Evolutionary conservation across 1,140 invertebrate genomes (phyloP), one percentile per base, ranked within the genome.

Genomic region (Mamestra configurata): DNA sequence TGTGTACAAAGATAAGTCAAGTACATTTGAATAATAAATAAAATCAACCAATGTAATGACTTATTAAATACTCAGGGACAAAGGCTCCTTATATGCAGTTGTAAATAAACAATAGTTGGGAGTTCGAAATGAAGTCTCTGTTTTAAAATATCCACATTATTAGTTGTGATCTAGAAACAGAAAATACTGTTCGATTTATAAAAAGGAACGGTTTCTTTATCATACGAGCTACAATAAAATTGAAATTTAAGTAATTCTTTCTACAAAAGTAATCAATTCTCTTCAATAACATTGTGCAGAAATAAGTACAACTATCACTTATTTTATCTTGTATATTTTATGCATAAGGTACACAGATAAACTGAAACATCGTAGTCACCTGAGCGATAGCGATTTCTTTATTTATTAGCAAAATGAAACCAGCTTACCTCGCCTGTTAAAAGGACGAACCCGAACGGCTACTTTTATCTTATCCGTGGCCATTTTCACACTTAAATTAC

Each of bases 401-500:
- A 93, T 93, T 94, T 93, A 92, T 90, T 91, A 89, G 87, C 73
- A 89, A 84, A 89, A 89, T 84, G 85, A 92, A 93, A 93, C 89
- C 87, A 95, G 95, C 97, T 96, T 96, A 99, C 98, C 98, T 97
- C 98, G 96, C 87, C 98, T 97, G 96, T 98, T 99, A 95, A 99
- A 98, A 91, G 98, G 98, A 94, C 98, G 97, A 91, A 99, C 98
- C 93, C 98, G 97, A 86, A 99, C 98, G 87, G 98, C 98, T 84
- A 99, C 98, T 96, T 98, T 98, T 91, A 99, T 98, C 97, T 99
- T 99, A 97, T 98, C 97, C 95, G 97, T 97, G 90, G 97, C 96
- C 97, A 98, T 98, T 93, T 94, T 95, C 81, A 89, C 91, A 93
- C 88, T 89, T 84, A 90, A 90, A 90, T 89, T 89, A 87, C 92